These are phyloP conservation scores for Protobothrops mucrosquamatus DNA, from an alignment of 2,113 vertebrate genomes.

Conservation along the genomic window DNA sequence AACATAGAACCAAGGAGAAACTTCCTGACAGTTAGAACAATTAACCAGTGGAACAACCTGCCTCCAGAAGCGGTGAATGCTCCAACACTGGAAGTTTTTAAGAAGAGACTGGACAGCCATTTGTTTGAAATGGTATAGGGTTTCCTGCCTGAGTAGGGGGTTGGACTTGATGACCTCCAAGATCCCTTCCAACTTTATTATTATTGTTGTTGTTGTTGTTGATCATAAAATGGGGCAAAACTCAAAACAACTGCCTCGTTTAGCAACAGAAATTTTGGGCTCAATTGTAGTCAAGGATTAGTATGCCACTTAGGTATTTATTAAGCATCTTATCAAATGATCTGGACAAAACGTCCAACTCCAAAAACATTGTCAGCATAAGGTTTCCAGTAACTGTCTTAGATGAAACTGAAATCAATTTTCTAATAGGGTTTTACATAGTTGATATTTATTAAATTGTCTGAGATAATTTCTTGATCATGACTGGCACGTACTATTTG, in stretches of 20 bases:
- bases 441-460: neutral
- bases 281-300: neutral
- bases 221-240: neutral
- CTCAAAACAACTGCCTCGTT: neutral
- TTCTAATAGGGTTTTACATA: neutral
- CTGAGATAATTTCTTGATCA: neutral
- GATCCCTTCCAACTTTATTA: no score
- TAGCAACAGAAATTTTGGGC: neutral
- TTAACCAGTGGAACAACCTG: no score
- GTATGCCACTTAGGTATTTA: neutral
- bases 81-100: no score
- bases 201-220: no score
- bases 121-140: no score
- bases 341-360: neutral
- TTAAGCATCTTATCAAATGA: neutral
- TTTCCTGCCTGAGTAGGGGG: no score
- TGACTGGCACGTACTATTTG: neutral
- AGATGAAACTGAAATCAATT: neutral
- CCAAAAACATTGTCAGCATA: neutral
- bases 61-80: no score
- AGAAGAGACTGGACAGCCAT: no score
- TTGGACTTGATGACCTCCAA: no score
- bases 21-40: no score
- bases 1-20: no score
- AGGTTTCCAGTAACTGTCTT: neutral